Base-by-base conservation (phyloP, 2,888 invertebrate species). In the Diarsia mendica region DNA sequence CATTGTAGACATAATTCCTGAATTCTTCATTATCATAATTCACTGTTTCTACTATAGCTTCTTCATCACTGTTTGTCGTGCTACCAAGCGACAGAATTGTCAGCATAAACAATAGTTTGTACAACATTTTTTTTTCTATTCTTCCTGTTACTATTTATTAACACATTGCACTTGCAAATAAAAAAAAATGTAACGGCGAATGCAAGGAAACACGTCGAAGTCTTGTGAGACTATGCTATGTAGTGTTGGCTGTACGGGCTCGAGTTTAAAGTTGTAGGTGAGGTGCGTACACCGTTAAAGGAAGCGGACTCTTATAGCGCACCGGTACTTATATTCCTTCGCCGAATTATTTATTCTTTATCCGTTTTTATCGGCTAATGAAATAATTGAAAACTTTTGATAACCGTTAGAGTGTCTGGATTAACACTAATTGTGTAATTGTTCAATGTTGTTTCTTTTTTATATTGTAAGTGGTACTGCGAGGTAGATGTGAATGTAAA, bases 11-110 rank as follows among this genome's bases (percentile, higher is more conserved):
- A 68, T 33, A n/a, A 73, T 28, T 61, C 46, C 60, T 44, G 10
- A 33, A 46, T 67, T 68, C 72, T 64, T 69, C 79, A 33, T 9
- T 48, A 48, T 76, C 48, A 60, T 79, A 76, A 73, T 61, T 20
- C 6, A 76, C 69, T 64, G 69, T 80, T 68, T 83, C 85, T n/a
- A 87, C 83, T 48, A n/a, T 39, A 18, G 67, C 82, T 64, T 87
- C 87, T 20, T 82, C 82, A 39, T 79, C 71, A 69, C 72, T 51
- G 9, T 28, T 76, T 49, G 15, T 61, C 2, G 81, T 33, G 49
- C 64, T 78, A 39, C 55, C 72, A n/a, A 79, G 15, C 28, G 75
- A 73, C 18, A 75, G 49, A 55, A 85, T 53, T 46, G 76, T 9
- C 23, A 83, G 58, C 74, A 83, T 44, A 5, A 70, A 60, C 9